Evolutionary conservation across 2,888 invertebrate species (phyloP).

Genomic region (Zelleria hepariella): DNA sequence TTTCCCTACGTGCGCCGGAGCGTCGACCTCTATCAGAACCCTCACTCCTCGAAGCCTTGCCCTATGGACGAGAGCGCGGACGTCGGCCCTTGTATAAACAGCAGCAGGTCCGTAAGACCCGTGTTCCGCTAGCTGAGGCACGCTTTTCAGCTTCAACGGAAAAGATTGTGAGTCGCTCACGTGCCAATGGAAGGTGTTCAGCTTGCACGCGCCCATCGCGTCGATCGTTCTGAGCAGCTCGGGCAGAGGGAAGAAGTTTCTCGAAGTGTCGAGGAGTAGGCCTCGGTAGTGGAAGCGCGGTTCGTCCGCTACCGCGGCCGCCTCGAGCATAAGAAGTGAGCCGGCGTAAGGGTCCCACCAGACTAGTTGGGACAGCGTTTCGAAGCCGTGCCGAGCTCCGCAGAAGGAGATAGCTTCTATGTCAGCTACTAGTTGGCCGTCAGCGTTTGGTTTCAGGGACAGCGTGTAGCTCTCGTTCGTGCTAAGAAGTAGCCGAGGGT

Average conservation of each 20-base stretch:
- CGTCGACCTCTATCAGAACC: constrained; percentile 90
- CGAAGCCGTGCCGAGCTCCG: constrained; percentile 83
- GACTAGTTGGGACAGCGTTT: constrained; percentile 84
- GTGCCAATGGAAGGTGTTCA: constrained; percentile 96
- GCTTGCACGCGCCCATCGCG: constrained; percentile 90
- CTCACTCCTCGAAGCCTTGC: constrained; percentile 87
- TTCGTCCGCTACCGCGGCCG: constrained; percentile 79
- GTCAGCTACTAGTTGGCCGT: constrained; percentile 69
- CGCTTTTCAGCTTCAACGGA: constrained; percentile 83
- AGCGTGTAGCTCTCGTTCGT: constrained; percentile 84
- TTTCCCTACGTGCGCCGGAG: constrained; percentile 90
- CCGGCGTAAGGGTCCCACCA: constrained; percentile 81
- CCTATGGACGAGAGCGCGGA: constrained; percentile 80
- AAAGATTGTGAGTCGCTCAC: constrained; percentile 93
- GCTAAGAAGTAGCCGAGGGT: constrained; percentile 73
- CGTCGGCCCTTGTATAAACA: constrained; percentile 79
- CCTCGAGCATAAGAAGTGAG: constrained; percentile 75
- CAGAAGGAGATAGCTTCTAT: constrained; percentile 79
- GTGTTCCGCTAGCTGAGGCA: constrained; percentile 83
- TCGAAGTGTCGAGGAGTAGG: constrained; percentile 89
- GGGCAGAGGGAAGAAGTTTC: constrained; percentile 87
- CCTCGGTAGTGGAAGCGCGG: constrained; percentile 87
- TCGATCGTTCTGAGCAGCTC: constrained; percentile 82
- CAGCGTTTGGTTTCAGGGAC: constrained; percentile 52
- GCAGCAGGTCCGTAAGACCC: constrained; percentile 89